A percentile compares a stretch with the other conserved stretches of the same genome.
phyloP scores from a whole-genome alignment of 2,797 vertebrate genomes.

The Echiichthys vipera region DNA sequence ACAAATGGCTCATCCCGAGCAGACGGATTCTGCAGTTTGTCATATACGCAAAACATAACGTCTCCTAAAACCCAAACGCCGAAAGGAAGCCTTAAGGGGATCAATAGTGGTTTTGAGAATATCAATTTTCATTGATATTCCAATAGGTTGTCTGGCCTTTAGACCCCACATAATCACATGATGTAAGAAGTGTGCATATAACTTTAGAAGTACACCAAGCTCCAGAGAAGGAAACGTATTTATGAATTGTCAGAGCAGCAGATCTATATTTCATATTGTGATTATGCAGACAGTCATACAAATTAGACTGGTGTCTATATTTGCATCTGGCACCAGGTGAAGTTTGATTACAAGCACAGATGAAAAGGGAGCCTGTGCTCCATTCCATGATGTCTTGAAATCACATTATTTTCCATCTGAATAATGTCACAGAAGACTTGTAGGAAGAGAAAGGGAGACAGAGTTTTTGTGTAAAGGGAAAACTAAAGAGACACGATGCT shows the following conservation, averaged over 20 bases:
- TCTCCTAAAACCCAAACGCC: not conserved
- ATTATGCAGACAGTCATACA: slow-evolving; percentile 41
- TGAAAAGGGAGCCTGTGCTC: slow-evolving; percentile 26
- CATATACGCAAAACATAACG: not conserved
- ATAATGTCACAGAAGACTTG: slow-evolving; percentile 5
- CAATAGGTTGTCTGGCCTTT: slow-evolving; percentile 38
- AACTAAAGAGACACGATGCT: not conserved
- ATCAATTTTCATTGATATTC: slow-evolving; percentile 48
- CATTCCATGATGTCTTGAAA: slow-evolving; percentile 66
- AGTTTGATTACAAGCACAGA: slow-evolving; percentile 60
- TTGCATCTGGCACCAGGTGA: slow-evolving; percentile 69
- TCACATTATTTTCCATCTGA: slow-evolving; percentile 30
- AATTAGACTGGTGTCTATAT: slow-evolving; percentile 46
- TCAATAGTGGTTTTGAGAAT: slow-evolving; percentile 39
- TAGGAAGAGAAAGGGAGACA: not conserved
- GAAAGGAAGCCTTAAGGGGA: not conserved
- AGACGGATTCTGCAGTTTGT: slow-evolving; percentile 29
- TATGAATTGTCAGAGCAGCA: slow-evolving; percentile 22
- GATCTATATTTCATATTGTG: slow-evolving; percentile 24
- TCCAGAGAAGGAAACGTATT: slow-evolving; percentile 37
- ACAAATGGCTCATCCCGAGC: slow-evolving; percentile 52
- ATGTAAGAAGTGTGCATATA: slow-evolving; percentile 17
- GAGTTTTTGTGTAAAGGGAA: slow-evolving; percentile 3
- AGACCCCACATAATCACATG: slow-evolving; percentile 35
- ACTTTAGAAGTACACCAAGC: not conserved